phyloP scores from a whole-genome alignment of 2,797 vertebrate species.

The Eurystomus glaucurus region DNA sequence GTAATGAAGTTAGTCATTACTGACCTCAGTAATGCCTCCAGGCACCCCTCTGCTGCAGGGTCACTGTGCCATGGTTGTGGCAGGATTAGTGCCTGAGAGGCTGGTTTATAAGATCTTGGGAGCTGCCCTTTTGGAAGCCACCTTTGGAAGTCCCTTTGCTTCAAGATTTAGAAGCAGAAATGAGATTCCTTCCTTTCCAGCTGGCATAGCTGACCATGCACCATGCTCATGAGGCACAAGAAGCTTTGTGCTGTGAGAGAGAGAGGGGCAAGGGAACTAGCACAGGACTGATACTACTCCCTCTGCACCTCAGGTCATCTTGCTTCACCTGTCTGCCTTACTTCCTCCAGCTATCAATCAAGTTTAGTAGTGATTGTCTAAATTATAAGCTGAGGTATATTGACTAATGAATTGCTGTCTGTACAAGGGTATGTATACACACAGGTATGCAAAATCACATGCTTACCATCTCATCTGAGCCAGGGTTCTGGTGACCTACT shows the following conservation, averaged over 20 bases:
- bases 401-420: background rate
- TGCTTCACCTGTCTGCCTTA: background rate
- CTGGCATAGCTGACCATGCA: fast-evolving
- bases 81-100: background rate
- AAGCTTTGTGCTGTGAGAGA: background rate
- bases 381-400: background rate
- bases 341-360: background rate
- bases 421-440: background rate
- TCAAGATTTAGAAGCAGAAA: background rate
- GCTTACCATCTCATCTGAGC: background rate
- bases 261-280: background rate
- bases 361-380: background rate
- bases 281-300: too few species aligned
- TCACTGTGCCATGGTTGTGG: background rate
- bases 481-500: background rate
- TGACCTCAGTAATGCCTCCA: background rate
- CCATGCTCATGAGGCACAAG: background rate
- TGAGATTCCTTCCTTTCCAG: fast-evolving
- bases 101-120: background rate
- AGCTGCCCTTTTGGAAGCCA: background rate
- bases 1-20: too few species aligned
- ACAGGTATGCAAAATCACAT: background rate
- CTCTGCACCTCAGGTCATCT: background rate
- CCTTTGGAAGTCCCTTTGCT: background rate
- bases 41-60: background rate